Conservation (phyloP, 2,888 invertebrate genomes). For the Drosophila algonquin region DNA sequence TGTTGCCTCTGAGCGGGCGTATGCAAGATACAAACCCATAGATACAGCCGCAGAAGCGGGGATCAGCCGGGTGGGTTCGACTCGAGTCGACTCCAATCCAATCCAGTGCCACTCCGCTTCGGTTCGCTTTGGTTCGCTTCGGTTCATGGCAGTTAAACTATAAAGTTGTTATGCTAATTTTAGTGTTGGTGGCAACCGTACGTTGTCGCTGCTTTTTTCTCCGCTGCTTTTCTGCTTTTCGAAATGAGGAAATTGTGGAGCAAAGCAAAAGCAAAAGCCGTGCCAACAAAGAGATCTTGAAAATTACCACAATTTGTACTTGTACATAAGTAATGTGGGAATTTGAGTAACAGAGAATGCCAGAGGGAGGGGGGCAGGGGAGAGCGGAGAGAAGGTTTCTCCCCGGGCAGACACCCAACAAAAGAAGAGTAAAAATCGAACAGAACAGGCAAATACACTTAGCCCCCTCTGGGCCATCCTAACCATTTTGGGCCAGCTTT, state of each 20-base stretch:
- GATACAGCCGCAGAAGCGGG: constrained; percentile 58
- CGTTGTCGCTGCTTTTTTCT: constrained; percentile 20
- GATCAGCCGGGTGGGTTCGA: constrained; percentile 23
- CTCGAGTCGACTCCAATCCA: constrained; percentile 5
- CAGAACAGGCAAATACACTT: constrained; percentile 78
- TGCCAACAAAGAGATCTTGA: constrained; percentile 76
- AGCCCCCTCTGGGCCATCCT: constrained; percentile 29
- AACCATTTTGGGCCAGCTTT: constrained; percentile 54
- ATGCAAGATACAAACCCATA: constrained; percentile 76
- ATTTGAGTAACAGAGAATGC: constrained; percentile 37
- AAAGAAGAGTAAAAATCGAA: constrained; percentile 61
- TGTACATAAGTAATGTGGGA: constrained; percentile 81
- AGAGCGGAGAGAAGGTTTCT: neutral
- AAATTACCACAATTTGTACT: constrained; percentile 81
- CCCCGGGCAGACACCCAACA: constrained; percentile 2
- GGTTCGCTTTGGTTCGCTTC: constrained; percentile 14
- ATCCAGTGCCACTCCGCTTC: neutral
- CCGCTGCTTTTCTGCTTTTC: constrained; percentile 31
- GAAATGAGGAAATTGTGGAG: constrained; percentile 78
- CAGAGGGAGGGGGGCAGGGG: neutral
- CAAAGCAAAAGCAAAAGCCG: constrained; percentile 36
- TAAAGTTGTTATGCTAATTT: constrained; percentile 84
- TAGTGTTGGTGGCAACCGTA: constrained; percentile 71
- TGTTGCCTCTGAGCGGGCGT: constrained; percentile 48
- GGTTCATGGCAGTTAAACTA: constrained; percentile 81